Conservation (phyloP, 2,888 invertebrate species). For the Cephus pygmeus region DNA sequence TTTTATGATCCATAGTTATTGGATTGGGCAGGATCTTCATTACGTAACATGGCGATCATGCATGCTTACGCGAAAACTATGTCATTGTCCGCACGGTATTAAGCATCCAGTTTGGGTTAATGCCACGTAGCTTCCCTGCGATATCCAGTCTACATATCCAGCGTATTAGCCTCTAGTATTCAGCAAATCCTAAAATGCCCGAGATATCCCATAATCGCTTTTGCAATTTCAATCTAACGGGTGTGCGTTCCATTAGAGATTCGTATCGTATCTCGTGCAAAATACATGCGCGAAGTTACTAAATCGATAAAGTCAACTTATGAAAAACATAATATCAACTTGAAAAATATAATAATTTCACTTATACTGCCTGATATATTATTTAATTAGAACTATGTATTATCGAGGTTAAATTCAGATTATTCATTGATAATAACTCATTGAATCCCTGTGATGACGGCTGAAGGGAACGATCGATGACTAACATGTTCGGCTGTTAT, state of each 20-base stretch:
- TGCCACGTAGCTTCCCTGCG: constrained; percentile 29
- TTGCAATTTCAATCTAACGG: constrained; percentile 26
- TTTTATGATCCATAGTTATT: constrained; percentile 21
- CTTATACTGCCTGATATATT: not conserved
- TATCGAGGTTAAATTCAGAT: not conserved
- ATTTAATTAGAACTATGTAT: not conserved
- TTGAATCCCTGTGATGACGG: not conserved
- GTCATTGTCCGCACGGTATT: constrained; percentile 26
- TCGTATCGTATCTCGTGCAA: not conserved
- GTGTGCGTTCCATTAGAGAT: not conserved
- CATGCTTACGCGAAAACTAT: constrained; percentile 13
- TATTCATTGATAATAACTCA: not conserved
- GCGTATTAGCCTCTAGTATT: constrained; percentile 20
- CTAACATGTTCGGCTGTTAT: not conserved
- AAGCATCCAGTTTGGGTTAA: constrained; percentile 33
- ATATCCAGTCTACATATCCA: constrained; percentile 7
- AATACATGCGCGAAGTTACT: not conserved
- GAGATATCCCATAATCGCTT: constrained; percentile 34
- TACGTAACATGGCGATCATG: constrained; percentile 28
- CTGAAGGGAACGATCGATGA: not conserved
- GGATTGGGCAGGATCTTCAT: constrained; percentile 30
- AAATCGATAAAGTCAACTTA: not conserved
- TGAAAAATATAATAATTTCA: not conserved
- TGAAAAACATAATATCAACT: too few species aligned
- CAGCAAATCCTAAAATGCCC: constrained; percentile 34